Percentiles rank a stretch among this genome's conserved stretches.
Evolutionary conservation across 1,140 invertebrate species (phyloP).

Genomic region (Muscidifurax raptorellus): DNA sequence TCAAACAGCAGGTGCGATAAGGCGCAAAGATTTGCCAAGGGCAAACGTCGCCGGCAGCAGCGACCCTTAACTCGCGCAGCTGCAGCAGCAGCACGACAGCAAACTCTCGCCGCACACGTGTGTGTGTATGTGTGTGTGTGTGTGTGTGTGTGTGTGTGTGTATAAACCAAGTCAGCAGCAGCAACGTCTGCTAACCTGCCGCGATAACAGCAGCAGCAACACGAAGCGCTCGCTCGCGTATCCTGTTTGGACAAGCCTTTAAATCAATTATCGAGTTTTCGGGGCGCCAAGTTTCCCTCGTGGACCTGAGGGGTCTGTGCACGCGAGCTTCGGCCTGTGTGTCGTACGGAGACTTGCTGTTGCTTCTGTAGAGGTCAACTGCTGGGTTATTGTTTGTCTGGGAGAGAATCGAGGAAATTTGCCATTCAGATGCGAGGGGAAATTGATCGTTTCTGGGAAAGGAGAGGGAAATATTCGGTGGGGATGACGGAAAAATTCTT

Average conservation of each 20-base stretch:
- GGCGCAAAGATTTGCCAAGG: neutral
- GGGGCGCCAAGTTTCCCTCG: neutral
- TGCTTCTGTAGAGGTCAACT: neutral
- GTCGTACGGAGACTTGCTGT: neutral
- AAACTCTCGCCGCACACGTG: neutral
- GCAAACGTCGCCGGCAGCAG: neutral
- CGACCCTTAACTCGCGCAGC: neutral
- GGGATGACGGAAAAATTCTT: neutral
- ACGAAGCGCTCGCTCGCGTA: neutral
- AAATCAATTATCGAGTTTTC: slow-evolving; percentile 17
- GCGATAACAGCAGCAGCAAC: neutral
- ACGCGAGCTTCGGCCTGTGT: neutral
- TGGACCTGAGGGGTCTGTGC: neutral
- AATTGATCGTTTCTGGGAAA: neutral
- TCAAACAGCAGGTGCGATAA: neutral
- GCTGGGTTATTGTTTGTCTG: too few species aligned
- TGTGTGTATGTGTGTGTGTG: too few species aligned
- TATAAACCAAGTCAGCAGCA: neutral
- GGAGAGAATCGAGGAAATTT: neutral
- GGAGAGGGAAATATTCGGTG: neutral
- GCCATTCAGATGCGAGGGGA: neutral
- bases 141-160: neutral
- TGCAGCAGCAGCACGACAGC: neutral
- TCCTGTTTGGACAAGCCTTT: neutral
- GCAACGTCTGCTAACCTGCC: neutral